A percentile compares a stretch with the other conserved stretches of the same genome.
Conservation (phyloP, 1,140 invertebrate species). For the Drosophila albomicans region DNA sequence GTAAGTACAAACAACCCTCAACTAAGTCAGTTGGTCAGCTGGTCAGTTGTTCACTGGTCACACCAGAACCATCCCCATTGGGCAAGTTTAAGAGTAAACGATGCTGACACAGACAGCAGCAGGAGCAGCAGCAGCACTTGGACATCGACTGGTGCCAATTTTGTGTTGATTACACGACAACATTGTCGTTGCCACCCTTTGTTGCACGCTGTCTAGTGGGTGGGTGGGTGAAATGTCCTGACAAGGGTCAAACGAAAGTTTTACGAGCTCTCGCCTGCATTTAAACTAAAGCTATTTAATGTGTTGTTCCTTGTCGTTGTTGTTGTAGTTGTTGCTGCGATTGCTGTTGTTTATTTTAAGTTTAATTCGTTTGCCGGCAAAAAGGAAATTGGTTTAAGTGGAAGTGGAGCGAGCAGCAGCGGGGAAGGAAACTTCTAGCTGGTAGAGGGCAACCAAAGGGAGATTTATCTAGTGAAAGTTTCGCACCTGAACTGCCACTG, state of each 20-base stretch:
- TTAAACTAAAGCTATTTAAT: slow-evolving; percentile 57
- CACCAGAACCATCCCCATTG: slow-evolving; percentile 18
- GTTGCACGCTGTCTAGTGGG: slow-evolving; percentile 12
- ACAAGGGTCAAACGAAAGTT: slow-evolving; percentile 81
- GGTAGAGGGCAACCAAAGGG: slow-evolving; percentile 17
- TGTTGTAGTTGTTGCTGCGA: slow-evolving; percentile 2
- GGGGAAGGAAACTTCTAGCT: not conserved
- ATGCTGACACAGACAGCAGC: slow-evolving; percentile 64
- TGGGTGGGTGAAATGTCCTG: slow-evolving; percentile 19
- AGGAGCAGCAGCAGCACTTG: slow-evolving; percentile 27
- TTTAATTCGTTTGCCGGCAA: slow-evolving; percentile 66
- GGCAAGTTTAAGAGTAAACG: slow-evolving; percentile 63
- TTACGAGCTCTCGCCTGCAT: slow-evolving; percentile 50
- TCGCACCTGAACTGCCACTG: slow-evolving; percentile 50
- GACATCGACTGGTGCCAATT: slow-evolving; percentile 73
- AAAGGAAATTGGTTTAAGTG: slow-evolving; percentile 69
- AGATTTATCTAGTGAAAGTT: slow-evolving; percentile 63
- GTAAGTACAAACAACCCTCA: slow-evolving; percentile 52
- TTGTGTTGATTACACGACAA: slow-evolving; percentile 71
- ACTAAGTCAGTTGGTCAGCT: slow-evolving; percentile 62
- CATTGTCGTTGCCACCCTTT: slow-evolving; percentile 49
- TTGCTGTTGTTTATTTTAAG: slow-evolving; percentile 68
- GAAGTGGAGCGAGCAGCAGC: slow-evolving; percentile 22
- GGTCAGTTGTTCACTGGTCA: slow-evolving; percentile 32
- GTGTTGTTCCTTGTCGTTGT: slow-evolving; percentile 17